Evolutionary conservation across 2,888 invertebrate genomes (phyloP), one percentile per base, ranked within the genome.

Genomic region (Sthenelais limicola): DNA sequence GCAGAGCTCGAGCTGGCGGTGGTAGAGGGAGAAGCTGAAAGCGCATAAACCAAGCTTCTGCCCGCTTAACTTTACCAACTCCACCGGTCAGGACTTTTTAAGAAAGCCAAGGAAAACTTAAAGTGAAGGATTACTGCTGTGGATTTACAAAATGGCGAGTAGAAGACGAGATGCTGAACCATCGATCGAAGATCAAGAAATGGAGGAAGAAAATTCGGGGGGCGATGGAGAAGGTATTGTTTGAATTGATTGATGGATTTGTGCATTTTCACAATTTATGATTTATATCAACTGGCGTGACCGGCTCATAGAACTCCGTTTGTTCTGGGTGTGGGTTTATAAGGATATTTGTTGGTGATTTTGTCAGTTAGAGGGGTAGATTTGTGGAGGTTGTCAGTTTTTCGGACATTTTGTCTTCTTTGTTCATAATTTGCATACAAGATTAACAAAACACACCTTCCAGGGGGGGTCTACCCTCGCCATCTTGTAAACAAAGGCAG

Each of bases 101-200:
- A 70, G 28, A 15, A 43, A 24, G 28, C 26, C 12, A n/a, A 21
- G 26, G 38, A 54, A 33, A 56, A 56, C 30, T 38, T 70, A 32
- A 68, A 18, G 12, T 24, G 48, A 51, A 33, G 18, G 30, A 30
- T 24, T n/a, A 21, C 24, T 26, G 56, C 26, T n/a, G 30, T 24
- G 32, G 30, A 30, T 15, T 28, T 21, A 49, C 43, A 68, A 35
- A 5, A 68, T 51, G 68, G 68, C 48, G 21, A 35, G 33, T 21
- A 43, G 51, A n/a, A 18, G 49, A 43, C 32, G 58, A 48, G 72
- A 72, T 49, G 74, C 68, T 30, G 71, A 71, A 47, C 71, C 71
- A 30, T 67, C 74, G 30, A 58, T 74, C 58, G 74, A 74, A 38
- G 74, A 74, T 62, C 52, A 62, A 43, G 74, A 74, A 33, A 66